These are phyloP conservation scores for Salvelinus namaycush DNA, from an alignment of 2,113 vertebrate genomes.

Conservation along the genomic window DNA sequence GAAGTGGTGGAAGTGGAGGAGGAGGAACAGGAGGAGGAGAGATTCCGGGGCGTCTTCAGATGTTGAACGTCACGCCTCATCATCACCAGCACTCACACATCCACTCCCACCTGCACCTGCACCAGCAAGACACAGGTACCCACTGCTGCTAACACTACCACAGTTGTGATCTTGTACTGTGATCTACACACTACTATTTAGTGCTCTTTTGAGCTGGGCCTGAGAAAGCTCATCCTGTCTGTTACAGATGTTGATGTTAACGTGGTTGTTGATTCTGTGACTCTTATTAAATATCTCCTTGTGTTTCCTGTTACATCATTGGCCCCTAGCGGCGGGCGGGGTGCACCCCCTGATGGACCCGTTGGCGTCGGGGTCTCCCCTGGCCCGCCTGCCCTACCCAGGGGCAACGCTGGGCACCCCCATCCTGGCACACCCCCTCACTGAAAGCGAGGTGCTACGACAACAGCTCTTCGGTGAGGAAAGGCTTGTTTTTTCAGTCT, in stretches of 20 bases:
- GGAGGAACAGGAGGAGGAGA: conserved; percentile 86
- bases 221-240: too few species aligned
- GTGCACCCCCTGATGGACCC: conserved; percentile 99
- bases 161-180: too few species aligned
- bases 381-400: conserved; percentile 95
- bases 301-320: conserved; percentile 77
- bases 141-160: conserved; percentile 67
- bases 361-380: conserved; percentile 92
- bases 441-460: conserved; percentile 97
- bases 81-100: conserved; percentile 99
- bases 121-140: conserved; percentile 95
- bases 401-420: conserved; percentile 91
- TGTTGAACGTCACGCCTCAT: conserved; percentile 97
- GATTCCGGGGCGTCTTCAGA: conserved; percentile 92
- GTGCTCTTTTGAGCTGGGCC: too few species aligned
- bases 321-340: conserved; percentile 88
- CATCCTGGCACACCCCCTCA: conserved; percentile 95
- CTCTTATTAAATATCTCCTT: conserved; percentile 72
- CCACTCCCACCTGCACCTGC: conserved; percentile 97
- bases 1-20: conserved; percentile 77
- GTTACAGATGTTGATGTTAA: neutral
- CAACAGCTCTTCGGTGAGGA: conserved; percentile 98
- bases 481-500: neutral
- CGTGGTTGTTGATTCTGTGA: conserved; percentile 32
- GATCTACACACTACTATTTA: neutral